phyloP scores from a whole-genome alignment of 2,113 vertebrate genomes.

The Balaenoptera acutorostrata region DNA sequence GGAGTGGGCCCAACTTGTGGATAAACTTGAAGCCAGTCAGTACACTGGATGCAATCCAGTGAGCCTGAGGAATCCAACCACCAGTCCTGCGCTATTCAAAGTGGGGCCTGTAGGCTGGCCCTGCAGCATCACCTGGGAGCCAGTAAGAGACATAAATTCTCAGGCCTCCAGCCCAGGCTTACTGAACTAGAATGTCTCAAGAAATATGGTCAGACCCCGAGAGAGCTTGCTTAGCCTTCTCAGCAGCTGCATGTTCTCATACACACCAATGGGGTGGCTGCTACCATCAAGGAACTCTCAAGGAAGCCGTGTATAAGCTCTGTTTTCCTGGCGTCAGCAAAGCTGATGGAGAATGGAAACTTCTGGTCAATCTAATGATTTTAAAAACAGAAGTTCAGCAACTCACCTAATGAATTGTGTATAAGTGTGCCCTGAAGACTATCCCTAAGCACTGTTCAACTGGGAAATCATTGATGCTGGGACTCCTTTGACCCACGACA shows the following conservation, averaged over 20 bases:
- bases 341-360: not conserved
- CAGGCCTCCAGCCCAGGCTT: not conserved
- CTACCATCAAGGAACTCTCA: not conserved
- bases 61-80: no score
- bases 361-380: not conserved
- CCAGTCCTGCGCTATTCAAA: not conserved
- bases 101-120: no score
- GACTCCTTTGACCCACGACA: rapidly evolving
- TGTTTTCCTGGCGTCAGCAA: not conserved
- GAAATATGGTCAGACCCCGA: not conserved
- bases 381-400: not conserved
- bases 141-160: not conserved
- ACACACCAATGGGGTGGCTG: not conserved
- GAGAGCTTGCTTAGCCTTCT: not conserved
- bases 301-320: not conserved
- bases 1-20: not conserved
- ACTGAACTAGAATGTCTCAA: not conserved
- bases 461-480: no score
- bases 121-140: not conserved
- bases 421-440: not conserved
- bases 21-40: not conserved
- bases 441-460: not conserved
- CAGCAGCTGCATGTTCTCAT: not conserved
- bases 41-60: not conserved
- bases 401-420: not conserved